These are phyloP conservation scores for Drosophila obscura DNA, from an alignment of 1,140 invertebrate species.

Conservation along the genomic window DNA sequence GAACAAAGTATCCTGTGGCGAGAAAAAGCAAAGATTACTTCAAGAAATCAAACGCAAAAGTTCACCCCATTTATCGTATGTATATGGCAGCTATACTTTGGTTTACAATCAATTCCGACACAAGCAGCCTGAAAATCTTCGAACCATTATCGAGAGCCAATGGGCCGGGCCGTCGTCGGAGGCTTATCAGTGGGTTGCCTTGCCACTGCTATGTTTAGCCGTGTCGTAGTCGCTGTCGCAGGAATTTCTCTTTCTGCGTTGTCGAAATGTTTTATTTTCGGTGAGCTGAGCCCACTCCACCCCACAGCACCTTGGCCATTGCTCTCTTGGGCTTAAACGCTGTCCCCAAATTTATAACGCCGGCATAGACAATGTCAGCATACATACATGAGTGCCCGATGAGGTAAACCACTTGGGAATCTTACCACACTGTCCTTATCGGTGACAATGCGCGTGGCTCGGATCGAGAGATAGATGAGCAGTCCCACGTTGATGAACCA, in stretches of 20 bases:
- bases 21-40: slow-evolving; percentile 1
- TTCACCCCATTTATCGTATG: neutral
- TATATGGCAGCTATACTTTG: neutral
- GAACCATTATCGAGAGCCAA: slow-evolving; percentile 15
- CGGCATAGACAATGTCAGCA: slow-evolving; percentile 26
- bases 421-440: slow-evolving; percentile 74
- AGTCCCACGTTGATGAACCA: slow-evolving; percentile 75
- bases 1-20: slow-evolving; percentile 67
- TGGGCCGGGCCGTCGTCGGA: too few species aligned
- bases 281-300: too few species aligned
- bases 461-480: slow-evolving; percentile 54
- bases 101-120: slow-evolving; percentile 1
- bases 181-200: slow-evolving; percentile 27
- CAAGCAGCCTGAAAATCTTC: neutral
- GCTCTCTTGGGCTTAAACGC: neutral
- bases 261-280: slow-evolving; percentile 39
- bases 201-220: slow-evolving; percentile 41
- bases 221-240: slow-evolving; percentile 32
- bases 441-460: slow-evolving; percentile 50
- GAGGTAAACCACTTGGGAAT: slow-evolving; percentile 43
- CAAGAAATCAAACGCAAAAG: slow-evolving; percentile 1
- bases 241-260: slow-evolving; percentile 31
- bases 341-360: slow-evolving; percentile 34
- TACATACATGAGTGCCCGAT: slow-evolving; percentile 23
- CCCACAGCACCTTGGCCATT: too few species aligned